Evolutionary conservation across 2,888 invertebrate genomes (phyloP), one percentile per base, ranked within the genome.

Genomic region (Drosophila niveifrons): DNA sequence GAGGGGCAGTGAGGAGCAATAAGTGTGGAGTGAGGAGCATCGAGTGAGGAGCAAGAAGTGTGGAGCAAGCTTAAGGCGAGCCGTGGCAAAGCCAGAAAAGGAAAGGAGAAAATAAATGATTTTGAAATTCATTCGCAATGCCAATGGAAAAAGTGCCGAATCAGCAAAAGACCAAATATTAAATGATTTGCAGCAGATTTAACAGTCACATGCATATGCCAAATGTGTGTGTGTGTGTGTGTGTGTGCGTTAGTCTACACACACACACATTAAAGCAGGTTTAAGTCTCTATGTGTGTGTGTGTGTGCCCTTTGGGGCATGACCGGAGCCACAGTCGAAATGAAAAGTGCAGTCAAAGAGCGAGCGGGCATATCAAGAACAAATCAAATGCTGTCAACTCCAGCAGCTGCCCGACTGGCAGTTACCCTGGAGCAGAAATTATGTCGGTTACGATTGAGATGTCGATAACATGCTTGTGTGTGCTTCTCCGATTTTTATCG

Each of bases 101-200:
- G 8, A 4, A 36, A 36, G 11, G 11, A 41, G 46, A 23, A 72
- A 68, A 53, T 53, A 73, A 77, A 83, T 70, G 75, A 81, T 72
- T 81, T 75, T 65, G 48, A 57, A 66, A 82, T 74, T 74, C 78
- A 66, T 67, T 80, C 67, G 72, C 67, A 65, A 52, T 58, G 77
- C 68, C 66, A 67, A 82, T 48, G 80, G 76, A 70, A 79, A 46
- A 80, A 68, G 66, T 75, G 71, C 75, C 51, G 68, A 82, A 75
- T 75, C 70, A 75, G 79, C 77, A 58, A 62, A 82, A 67, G 62
- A 67, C 62, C 57, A 76, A 76, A 79, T 74, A 77, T 80, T 70
- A 80, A 78, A 78, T 73, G 78, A 78, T 73, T 80, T 73, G 77
- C 75, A 75, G 62, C 65, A 76, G 76, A 68, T 72, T 72, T 77